Conservation (phyloP, 2,797 vertebrate species). For the Betta splendens region DNA sequence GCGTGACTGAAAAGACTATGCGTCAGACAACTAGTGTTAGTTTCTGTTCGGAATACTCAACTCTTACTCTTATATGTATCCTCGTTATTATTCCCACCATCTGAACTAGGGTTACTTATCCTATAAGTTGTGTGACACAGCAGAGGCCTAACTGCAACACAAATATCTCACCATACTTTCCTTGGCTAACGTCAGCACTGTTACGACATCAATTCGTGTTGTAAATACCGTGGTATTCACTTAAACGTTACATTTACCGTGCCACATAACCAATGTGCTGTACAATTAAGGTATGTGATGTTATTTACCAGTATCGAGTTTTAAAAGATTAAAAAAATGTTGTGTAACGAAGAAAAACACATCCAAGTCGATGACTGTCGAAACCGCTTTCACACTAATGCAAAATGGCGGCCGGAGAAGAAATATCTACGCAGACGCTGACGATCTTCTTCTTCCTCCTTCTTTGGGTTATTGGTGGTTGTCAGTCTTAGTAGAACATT, state of each 20-base stretch:
- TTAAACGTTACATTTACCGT: neutral
- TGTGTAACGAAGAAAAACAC: slow-evolving; percentile 16
- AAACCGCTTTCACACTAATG: slow-evolving; percentile 9
- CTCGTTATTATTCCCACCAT: no score
- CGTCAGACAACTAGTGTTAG: neutral
- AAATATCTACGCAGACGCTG: neutral
- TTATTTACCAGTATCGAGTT: slow-evolving; percentile 64
- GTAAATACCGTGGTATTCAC: neutral
- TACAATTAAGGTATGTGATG: slow-evolving; percentile 4
- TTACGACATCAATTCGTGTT: neutral
- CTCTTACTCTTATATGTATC: neutral
- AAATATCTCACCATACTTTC: slow-evolving; percentile 9
- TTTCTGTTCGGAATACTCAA: neutral
- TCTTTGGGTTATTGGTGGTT: no score
- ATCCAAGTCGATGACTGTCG: slow-evolving; percentile 16
- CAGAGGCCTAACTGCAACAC: slow-evolving; percentile 45
- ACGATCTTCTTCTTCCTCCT: no score
- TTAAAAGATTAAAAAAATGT: slow-evolving; percentile 31
- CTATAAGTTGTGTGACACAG: neutral
- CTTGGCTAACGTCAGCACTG: slow-evolving; percentile 9
- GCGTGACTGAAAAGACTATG: neutral
- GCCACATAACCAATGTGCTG: neutral
- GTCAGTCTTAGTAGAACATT: no score
- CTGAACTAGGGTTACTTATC: neutral
- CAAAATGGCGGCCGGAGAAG: slow-evolving; percentile 58